Evolutionary conservation across 2,113 vertebrate genomes (phyloP), one percentile per base, ranked within the genome.

Genomic region (Osmerus mordax): DNA sequence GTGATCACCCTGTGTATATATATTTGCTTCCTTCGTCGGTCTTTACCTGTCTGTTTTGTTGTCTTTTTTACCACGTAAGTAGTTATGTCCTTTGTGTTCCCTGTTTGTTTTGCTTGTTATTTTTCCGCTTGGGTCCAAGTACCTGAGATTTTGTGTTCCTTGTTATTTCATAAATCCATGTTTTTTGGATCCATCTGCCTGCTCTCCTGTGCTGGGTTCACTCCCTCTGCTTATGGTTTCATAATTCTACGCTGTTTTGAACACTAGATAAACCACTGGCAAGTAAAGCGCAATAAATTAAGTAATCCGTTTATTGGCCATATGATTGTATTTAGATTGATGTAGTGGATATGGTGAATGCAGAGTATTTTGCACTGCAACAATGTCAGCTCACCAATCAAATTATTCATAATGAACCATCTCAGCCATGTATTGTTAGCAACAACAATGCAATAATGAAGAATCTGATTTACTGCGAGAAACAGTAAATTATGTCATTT

Each of bases 301-400:
- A 67, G 25, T 80, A 59, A 29, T 19, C 12, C 63, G 11, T 69
- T 79, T 66, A 82, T 73, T 65, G 53, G 54, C 69, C 13, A 59
- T 29, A 2, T 73, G 59, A 81, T 82, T 76, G 32, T 70, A 77
- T 79, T 77, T 70, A 58, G 25, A 67, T 51, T 78, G 36, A 67
- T 67, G 6, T 8, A 72, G 67, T 73, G 69, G 21, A 53, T 12
- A 75, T 63, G 12, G 53, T 47, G 41, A 7, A 47, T 47, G 41
- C 59, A 66, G 62, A 71, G 29, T 53, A 18, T 28, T 15, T 70
- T 68, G 23, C 13, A 65, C 60, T 25, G 19, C 75, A 18, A 13
- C 55, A 54, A 60, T 2, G 14, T 76, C 25, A 71, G 61, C 62
- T 73, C 71, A 78, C 79, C 47, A 63, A 72, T 83, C 59, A 78